phyloP scores from a whole-genome alignment of 2,888 invertebrate genomes.

The Eulithis testata region DNA sequence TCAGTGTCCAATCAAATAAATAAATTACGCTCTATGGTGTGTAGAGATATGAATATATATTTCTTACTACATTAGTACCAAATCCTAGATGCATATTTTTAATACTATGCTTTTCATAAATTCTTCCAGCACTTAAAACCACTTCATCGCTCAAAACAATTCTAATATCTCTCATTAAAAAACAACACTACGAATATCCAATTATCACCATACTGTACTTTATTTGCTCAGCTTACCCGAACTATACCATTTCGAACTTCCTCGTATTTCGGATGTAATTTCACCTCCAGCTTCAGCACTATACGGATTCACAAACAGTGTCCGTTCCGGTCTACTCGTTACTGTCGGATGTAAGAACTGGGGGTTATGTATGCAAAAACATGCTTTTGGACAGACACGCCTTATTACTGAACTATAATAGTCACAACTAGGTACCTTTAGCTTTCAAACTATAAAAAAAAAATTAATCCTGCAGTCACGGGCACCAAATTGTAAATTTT shows the following conservation, averaged over 20 bases:
- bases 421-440: no score
- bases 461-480: no score
- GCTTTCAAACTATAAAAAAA: no score
- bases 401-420: not conserved
- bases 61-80: no score
- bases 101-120: no score
- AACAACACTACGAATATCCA: not conserved
- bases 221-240: not conserved
- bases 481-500: no score
- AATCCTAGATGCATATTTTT: no score
- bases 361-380: slow-evolving; percentile 38
- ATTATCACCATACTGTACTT: not conserved
- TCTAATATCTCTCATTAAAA: not conserved
- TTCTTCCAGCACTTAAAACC: no score
- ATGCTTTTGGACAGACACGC: slow-evolving; percentile 7
- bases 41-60: no score
- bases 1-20: no score
- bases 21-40: no score
- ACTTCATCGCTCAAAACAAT: not conserved
- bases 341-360: slow-evolving; percentile 46
- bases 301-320: slow-evolving; percentile 52
- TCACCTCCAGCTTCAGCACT: slow-evolving; percentile 34
- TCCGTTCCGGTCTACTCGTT: slow-evolving; percentile 70
- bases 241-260: not conserved
- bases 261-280: slow-evolving; percentile 9